A percentile compares a stretch with the other conserved stretches of the same genome.
These are phyloP conservation scores for Astreopora myriophthalma DNA, from an alignment of 64 coral and sea anemone genomes.

Conservation along the genomic window DNA sequence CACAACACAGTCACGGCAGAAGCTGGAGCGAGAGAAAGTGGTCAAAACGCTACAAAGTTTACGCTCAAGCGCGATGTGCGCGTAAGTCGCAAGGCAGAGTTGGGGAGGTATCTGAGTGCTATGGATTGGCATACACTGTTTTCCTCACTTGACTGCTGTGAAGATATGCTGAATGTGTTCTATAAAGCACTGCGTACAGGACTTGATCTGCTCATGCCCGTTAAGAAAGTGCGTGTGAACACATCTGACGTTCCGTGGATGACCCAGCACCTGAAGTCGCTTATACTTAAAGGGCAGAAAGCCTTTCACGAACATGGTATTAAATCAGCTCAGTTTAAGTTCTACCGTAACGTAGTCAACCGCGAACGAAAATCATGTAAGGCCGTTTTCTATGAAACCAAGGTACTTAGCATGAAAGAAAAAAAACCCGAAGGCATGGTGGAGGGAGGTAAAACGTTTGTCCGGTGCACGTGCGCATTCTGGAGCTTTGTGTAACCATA, in stretches of 20 bases:
- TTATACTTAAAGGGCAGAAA: not conserved
- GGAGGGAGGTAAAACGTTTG: too few relatives aligned
- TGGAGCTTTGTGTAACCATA: too few relatives aligned
- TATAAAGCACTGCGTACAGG: not conserved
- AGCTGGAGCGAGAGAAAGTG: not conserved
- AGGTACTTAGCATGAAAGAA: not conserved
- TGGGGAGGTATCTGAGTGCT: slow-evolving; percentile 19
- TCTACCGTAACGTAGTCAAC: not conserved
- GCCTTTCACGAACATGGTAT: not conserved
- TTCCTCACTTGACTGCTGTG: not conserved
- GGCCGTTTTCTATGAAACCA: not conserved
- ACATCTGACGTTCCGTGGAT: not conserved
- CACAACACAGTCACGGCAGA: slow-evolving; percentile 35
- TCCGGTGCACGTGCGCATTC: too few relatives aligned
- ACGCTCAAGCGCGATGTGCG: not conserved
- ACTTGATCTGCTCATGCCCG: slow-evolving; percentile 40
- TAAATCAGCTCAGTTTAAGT: not conserved
- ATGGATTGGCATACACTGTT: slow-evolving; percentile 36
- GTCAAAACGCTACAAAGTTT: not conserved
- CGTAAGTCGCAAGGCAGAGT: slow-evolving; percentile 11
- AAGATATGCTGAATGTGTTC: slow-evolving; percentile 16
- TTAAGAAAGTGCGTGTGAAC: not conserved
- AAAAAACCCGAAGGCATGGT: too few relatives aligned
- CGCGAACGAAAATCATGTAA: not conserved
- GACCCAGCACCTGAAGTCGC: not conserved